These are phyloP conservation scores for Tetramorium alpestre DNA, from an alignment of 1,140 invertebrate genomes.

Conservation along the genomic window DNA sequence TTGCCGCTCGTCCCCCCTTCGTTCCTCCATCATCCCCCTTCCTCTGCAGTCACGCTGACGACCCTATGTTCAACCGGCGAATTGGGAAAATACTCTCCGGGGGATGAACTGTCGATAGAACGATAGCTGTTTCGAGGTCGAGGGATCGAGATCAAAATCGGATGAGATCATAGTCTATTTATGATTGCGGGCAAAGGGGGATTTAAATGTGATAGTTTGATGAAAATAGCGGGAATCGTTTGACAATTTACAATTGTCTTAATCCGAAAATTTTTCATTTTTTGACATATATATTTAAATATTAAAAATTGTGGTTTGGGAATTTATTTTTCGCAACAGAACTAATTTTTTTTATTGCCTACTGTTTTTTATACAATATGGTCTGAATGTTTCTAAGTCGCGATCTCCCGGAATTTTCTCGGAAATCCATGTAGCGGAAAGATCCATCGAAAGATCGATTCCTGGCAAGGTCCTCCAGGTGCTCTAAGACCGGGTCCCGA, in stretches of 20 bases:
- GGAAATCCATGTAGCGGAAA: background rate
- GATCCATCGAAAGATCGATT: slow-evolving; percentile 35
- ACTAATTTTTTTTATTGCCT: background rate
- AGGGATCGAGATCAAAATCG: slow-evolving; percentile 56
- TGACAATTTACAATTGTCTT: slow-evolving; percentile 14
- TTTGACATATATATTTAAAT: background rate
- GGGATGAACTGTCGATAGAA: slow-evolving; percentile 59
- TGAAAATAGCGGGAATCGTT: slow-evolving; percentile 11
- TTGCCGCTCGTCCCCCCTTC: slow-evolving; percentile 70
- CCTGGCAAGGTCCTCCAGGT: slow-evolving; percentile 41
- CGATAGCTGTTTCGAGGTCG: slow-evolving; percentile 51
- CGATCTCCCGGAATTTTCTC: background rate
- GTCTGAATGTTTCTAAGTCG: background rate
- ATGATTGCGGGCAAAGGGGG: slow-evolving; percentile 20
- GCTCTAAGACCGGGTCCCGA: slow-evolving; percentile 54
- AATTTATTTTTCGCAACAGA: background rate
- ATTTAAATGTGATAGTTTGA: slow-evolving; percentile 37
- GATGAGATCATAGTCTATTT: slow-evolving; percentile 59
- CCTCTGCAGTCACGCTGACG: slow-evolving; percentile 25
- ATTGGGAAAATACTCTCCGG: slow-evolving; percentile 61
- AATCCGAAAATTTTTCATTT: background rate
- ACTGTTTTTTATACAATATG: background rate
- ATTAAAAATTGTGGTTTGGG: background rate
- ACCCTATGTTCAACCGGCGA: slow-evolving; percentile 49
- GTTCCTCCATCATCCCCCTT: slow-evolving; percentile 15